Percentiles rank a stretch among this genome's conserved stretches.
Conservation (phyloP, 2,888 invertebrate genomes). For the Sarcophaga variegata region DNA sequence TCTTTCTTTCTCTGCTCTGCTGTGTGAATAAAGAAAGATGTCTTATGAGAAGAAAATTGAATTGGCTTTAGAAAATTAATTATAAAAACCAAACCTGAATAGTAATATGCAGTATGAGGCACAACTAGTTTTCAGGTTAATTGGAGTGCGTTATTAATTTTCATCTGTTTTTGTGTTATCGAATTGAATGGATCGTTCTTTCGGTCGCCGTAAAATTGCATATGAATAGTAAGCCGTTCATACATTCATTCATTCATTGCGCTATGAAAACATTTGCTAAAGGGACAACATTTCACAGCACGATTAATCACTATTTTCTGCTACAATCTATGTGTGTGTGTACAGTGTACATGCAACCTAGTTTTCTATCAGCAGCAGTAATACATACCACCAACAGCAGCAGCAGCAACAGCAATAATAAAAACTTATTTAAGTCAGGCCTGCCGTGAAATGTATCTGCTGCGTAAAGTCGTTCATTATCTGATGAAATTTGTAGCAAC, state of each 20-base stretch:
- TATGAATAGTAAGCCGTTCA: not conserved
- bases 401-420: not conserved
- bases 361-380: not conserved
- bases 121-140: not conserved
- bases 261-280: not conserved
- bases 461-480: constrained; percentile 20
- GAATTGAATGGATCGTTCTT: not conserved
- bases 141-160: not conserved
- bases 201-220: not conserved
- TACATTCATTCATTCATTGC: not conserved
- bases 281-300: constrained; percentile 4
- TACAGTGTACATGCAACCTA: not conserved
- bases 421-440: not conserved
- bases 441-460: not conserved
- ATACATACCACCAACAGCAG: not conserved
- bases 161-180: not conserved
- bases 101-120: not conserved
- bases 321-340: not conserved
- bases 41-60: not conserved
- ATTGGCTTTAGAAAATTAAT: not conserved
- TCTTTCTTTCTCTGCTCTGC: not conserved
- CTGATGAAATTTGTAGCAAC: constrained; percentile 30
- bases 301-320: constrained; percentile 23
- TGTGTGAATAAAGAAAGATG: not conserved
- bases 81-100: not conserved